Base-by-base conservation (phyloP, 2,797 vertebrate genomes). In the Etheostoma perlongum region DNA sequence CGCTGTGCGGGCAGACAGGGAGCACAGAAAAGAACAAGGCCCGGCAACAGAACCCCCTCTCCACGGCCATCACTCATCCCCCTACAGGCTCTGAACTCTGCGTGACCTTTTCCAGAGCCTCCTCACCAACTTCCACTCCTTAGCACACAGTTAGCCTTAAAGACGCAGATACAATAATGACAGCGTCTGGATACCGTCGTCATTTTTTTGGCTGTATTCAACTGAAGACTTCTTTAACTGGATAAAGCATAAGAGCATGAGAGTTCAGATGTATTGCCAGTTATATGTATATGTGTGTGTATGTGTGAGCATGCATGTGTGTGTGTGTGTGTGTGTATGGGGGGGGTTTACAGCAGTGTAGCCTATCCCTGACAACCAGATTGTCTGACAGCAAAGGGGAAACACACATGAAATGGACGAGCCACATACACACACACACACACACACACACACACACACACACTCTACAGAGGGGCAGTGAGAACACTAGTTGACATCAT, bases 1-100 rank as follows among this genome's bases (percentile, higher is more conserved):
- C 82, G 95, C 97, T 97, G 97, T 93, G 97, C 96, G 90, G 94
- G 95, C 95, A 94, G 96, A 97, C 96, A 94, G 95, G 95, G 95
- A 72, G 92, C 51, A 91, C 93, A 94, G 95, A 96, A 95, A 96
- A 95, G 95, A 95, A 95, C 95, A 96, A 96, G 96, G 94, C 94
- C 92, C 93, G 77, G 95, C 95, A 94, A 95, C 72, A 95, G 95
- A 96, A 89, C 87, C 94, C 95, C 96, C 94, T 95, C 93, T 93
- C 95, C 91, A 87, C 82, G 85, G 93, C 95, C 94, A 97, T 97
- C 95, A 96, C 95, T 98, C 96, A 98, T 91, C 76, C 85, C 76
- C 82, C 76, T 70, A 83, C 90, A 90, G 88, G 78, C 86, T 83
- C 94, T 98, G 98, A 99, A 98, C 98, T 99, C 96, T 93, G 80